Evolutionary conservation across 2,888 invertebrate species (phyloP), one percentile per base, ranked within the genome.

Genomic region (Sinopyrophorus schimmeli): DNA sequence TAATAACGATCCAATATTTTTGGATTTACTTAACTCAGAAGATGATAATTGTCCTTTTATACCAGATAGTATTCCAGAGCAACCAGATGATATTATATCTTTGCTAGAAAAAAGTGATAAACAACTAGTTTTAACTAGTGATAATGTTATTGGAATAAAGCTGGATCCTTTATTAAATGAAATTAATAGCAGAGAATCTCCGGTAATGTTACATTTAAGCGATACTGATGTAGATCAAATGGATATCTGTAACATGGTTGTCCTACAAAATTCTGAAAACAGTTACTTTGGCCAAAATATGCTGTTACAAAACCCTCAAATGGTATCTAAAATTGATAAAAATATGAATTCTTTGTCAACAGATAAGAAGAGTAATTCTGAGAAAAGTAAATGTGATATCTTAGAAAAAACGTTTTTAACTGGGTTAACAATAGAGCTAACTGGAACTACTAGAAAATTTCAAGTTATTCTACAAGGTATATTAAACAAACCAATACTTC

Each of bases 51-150:
- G 56, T 35, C 53, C 56, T 6, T 59, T 63, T 31, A 54, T 58
- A 16, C 52, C 57, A 3, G 53, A 42, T 5, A 52, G 47, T 7
- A 47, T 57, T 30, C 44, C 60, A 7, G 59, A 59, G 30, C 55
- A 59, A 30, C 52, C 54, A 3, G 60, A 57, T 37, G 61, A 62
- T 42, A 58, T 63, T 34, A 59, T 59, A 27, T 61, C 56, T 14
- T 63, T 61, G 63, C 46, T 63, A 4, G 57, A 58, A 12, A 58
- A 58, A 43, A 58, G 57, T 37, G 60, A 60, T 11, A 15, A 54
- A 23, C 46, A 46, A 24, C 26, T 58, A 5, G 42, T 47, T 31
- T 46, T 43, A 18, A 50, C 39, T 9, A 50, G 42, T 9, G 49
- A 50, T 12, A 53, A 37, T 23, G 23, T 57, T 18, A 50, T 53